Evolutionary conservation across 2,797 vertebrate species (phyloP).

Genomic region (Petrocephalus sullivani): DNA sequence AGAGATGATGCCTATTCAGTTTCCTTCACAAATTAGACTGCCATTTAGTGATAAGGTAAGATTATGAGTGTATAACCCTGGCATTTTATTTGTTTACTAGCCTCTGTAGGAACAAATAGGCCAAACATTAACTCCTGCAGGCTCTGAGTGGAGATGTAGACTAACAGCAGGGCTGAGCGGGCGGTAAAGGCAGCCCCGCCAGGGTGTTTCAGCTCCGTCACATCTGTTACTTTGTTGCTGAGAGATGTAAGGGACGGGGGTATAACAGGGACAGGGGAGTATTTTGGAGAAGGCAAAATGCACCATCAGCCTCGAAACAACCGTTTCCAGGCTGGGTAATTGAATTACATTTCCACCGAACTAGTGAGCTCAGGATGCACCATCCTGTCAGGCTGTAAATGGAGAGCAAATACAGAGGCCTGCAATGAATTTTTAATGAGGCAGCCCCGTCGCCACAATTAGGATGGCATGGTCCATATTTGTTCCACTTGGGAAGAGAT

Average conservation of each 20-base stretch:
- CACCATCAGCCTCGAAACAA: neutral
- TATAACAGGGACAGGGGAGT: neutral
- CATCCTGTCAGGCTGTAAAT: neutral
- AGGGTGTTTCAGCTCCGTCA: neutral
- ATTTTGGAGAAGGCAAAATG: neutral
- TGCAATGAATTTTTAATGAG: constrained; percentile 4
- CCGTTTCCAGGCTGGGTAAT: neutral
- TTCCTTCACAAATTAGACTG: neutral
- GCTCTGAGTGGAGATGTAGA: neutral
- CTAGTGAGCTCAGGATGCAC: neutral
- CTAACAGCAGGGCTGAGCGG: neutral
- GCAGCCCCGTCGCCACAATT: neutral
- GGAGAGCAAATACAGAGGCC: constrained; percentile 11
- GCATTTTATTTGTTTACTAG: neutral
- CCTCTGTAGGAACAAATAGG: neutral
- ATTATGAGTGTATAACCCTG: neutral
- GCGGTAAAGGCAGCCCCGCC: neutral
- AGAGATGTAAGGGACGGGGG: neutral
- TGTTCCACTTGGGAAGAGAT: constrained; percentile 7
- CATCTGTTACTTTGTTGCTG: neutral
- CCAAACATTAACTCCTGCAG: neutral
- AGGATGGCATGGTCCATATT: neutral
- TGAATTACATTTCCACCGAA: constrained; percentile 1
- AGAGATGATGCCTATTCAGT: neutral
- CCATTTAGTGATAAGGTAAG: neutral